Percentiles rank a stretch among this genome's conserved stretches.
These are phyloP conservation scores for Halcyon leucocephala DNA, from an alignment of 2,797 vertebrate species.

Conservation along the genomic window DNA sequence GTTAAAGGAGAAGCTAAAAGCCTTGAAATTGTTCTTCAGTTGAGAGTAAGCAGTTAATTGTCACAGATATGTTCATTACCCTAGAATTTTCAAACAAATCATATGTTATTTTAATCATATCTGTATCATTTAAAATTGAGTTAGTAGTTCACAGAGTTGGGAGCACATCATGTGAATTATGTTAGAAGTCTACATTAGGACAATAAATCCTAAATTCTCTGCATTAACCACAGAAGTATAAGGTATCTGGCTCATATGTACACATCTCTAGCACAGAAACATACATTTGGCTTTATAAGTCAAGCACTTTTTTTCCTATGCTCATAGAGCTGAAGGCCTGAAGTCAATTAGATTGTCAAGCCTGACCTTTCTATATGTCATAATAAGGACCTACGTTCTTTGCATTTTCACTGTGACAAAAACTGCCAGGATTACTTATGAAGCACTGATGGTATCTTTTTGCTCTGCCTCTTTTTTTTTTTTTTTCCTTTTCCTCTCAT, in stretches of 20 bases:
- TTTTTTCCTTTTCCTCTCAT: too few relatives aligned
- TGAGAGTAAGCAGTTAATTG: background rate
- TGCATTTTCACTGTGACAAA: background rate
- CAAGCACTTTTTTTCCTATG: background rate
- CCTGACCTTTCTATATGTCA: background rate
- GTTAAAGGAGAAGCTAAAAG: background rate
- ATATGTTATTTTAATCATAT: background rate
- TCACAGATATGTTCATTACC: background rate
- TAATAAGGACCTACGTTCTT: background rate
- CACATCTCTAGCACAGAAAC: accelerated
- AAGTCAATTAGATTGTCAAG: background rate
- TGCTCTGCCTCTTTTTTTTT: background rate
- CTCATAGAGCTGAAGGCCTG: background rate
- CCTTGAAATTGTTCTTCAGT: background rate
- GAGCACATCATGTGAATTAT: background rate
- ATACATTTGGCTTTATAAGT: background rate
- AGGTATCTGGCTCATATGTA: background rate
- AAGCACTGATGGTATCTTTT: background rate
- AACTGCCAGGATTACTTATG: background rate
- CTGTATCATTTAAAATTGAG: background rate
- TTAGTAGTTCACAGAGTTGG: background rate
- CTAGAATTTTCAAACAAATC: background rate
- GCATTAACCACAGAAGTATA: background rate
- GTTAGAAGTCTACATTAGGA: background rate
- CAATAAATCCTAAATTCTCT: background rate